Evolutionary conservation across 2,888 invertebrate genomes (phyloP), one percentile per base, ranked within the genome.

Genomic region (Ellobium chinense): DNA sequence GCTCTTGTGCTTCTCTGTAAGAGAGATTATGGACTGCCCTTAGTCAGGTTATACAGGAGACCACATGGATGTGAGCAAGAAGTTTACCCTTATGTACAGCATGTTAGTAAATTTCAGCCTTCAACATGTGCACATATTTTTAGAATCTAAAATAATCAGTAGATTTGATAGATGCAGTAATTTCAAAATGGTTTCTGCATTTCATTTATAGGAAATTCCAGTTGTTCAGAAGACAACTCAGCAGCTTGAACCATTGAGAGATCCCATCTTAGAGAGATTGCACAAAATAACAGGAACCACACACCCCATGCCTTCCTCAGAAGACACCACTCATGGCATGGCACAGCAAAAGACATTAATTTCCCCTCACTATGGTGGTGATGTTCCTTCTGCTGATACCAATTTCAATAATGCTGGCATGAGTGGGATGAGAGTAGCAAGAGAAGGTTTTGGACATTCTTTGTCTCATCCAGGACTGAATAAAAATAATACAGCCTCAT

Each of bases 401-500:
- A 77, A 66, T 21, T 21, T 58, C 24, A 77, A 77, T 24, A 75
- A 77, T 58, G 66, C 77, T 31, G 68, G 58, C 39, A 18, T 68
- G 24, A 4, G 37, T 27, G 9, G 37, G 34, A 56, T 34, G 14
- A 24, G 66, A 39, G 9, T 14, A 24, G 24, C 24, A n/a, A 65
- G 27, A 29, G 21, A 36, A 7, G 0, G 12, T 2, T n/a, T n/a
- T n/a, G 46, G 37, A 9, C 36, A 18, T 24, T 27, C 37, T 58
- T 9, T 27, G 18, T 24, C 39, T 21, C 1, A 12, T 29, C 36
- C 72, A 65, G 46, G 21, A 12, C 31, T 72, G 3, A 65, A 79
- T 34, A 79, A 37, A 73, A 79, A 79, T 29, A 79, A 65, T 27
- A 79, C 72, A 27, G 78, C 78, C 21, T 79, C 65, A 27, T 36